Evolutionary conservation across 2,797 vertebrate species (phyloP).

Genomic region (Alauda arvensis): DNA sequence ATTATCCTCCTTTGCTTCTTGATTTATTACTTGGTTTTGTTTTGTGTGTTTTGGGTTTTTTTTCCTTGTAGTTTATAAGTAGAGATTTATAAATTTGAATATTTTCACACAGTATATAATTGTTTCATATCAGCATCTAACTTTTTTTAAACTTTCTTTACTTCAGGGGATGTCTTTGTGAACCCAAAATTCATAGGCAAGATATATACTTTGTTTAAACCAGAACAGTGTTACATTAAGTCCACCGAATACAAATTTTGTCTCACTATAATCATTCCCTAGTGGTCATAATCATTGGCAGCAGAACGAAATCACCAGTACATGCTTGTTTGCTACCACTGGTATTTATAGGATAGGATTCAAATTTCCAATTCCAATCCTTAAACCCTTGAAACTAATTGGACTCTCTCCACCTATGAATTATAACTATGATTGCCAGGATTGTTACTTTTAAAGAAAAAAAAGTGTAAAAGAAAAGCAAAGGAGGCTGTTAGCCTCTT

Average conservation of each 20-base stretch:
- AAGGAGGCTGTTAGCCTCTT: neutral
- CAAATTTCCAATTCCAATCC: neutral
- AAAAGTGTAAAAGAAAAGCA: neutral
- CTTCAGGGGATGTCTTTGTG: neutral
- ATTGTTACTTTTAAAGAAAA: neutral
- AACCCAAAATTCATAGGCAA: neutral
- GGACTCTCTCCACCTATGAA: neutral
- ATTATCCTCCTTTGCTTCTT: neutral
- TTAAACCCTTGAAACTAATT: neutral
- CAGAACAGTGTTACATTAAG: neutral
- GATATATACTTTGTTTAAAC: neutral
- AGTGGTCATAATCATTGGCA: neutral
- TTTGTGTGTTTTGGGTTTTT: rapidly evolving
- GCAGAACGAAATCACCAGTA: neutral
- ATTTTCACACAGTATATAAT: neutral
- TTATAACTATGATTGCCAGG: neutral
- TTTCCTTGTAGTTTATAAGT: neutral
- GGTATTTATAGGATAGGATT: neutral
- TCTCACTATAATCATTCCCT: neutral
- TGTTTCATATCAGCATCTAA: neutral
- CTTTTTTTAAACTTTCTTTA: neutral
- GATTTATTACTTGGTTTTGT: neutral
- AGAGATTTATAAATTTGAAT: neutral
- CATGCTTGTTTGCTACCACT: neutral
- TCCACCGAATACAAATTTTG: neutral